Evolutionary conservation across 2,888 invertebrate genomes (phyloP).

Genomic region (Cabera pusaria): DNA sequence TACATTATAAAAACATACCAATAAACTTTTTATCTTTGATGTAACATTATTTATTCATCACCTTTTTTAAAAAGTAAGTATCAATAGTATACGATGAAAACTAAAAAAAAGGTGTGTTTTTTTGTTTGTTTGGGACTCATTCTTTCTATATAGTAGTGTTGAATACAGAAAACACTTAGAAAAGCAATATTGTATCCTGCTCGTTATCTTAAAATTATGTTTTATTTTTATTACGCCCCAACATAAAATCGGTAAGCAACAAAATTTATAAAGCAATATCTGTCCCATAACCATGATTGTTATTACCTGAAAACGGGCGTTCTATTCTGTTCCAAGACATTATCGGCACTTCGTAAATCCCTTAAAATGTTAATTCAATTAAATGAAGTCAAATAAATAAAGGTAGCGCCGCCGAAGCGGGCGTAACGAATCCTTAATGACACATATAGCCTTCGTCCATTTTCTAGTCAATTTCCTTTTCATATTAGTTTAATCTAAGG

Average conservation of each 20-base stretch:
- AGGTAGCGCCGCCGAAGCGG: slow-evolving; percentile 58
- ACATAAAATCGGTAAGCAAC: slow-evolving; percentile 23
- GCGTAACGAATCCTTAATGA: slow-evolving; percentile 80
- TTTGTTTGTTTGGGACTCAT: too few relatives aligned
- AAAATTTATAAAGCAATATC: slow-evolving; percentile 59
- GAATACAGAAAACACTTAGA: too few relatives aligned
- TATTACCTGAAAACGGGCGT: slow-evolving; percentile 69
- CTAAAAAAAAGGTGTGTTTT: too few relatives aligned
- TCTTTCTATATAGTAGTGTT: too few relatives aligned
- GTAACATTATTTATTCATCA: too few relatives aligned
- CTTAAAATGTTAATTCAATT: slow-evolving; percentile 80
- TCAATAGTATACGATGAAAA: too few relatives aligned
- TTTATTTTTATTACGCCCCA: slow-evolving; percentile 19
- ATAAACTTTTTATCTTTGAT: too few relatives aligned
- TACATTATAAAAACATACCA: too few relatives aligned
- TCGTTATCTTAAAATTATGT: slow-evolving; percentile 7
- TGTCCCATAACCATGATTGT: slow-evolving; percentile 70
- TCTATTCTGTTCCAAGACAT: slow-evolving; percentile 68
- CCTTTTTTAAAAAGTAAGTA: too few relatives aligned
- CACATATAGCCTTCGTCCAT: slow-evolving; percentile 78
- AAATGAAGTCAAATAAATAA: slow-evolving; percentile 78
- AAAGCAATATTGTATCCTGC: not conserved
- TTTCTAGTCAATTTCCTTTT: slow-evolving; percentile 84
- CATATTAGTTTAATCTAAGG: slow-evolving; percentile 83
- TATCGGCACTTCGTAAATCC: slow-evolving; percentile 73